A percentile compares a stretch with the other conserved stretches of the same genome.
phyloP scores from a whole-genome alignment of 2,113 vertebrate species.

The Pomatorhinus ruficollis region DNA sequence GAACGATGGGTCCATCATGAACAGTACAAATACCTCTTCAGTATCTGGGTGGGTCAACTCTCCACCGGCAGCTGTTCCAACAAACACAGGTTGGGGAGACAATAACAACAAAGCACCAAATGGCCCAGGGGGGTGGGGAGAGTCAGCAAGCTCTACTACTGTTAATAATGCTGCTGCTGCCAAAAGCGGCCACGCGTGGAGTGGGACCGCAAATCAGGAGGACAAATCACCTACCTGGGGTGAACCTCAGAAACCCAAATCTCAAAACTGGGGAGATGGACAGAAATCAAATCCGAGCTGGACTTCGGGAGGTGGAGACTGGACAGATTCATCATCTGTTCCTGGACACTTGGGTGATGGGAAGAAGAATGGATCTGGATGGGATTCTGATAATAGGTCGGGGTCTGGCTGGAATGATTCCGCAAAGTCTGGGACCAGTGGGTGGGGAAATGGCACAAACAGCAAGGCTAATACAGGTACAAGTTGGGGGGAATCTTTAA shows the following conservation, averaged over 20 bases:
- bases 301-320: slow-evolving; percentile 81
- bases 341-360: slow-evolving; percentile 83
- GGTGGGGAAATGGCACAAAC: slow-evolving; percentile 80
- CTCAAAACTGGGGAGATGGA: slow-evolving; percentile 89
- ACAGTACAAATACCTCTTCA: slow-evolving; percentile 86
- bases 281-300: slow-evolving; percentile 87
- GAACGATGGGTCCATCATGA: slow-evolving; percentile 83
- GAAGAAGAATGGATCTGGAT: slow-evolving; percentile 87
- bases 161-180: slow-evolving; percentile 79
- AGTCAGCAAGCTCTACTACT: slow-evolving; percentile 82
- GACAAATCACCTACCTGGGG: slow-evolving; percentile 91
- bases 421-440: slow-evolving; percentile 74
- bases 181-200: slow-evolving; percentile 90
- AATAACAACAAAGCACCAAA: slow-evolving; percentile 83
- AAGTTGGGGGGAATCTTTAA: slow-evolving; percentile 89
- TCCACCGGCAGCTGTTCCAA: slow-evolving; percentile 78
- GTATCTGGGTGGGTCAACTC: slow-evolving; percentile 88
- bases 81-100: slow-evolving; percentile 87
- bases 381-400: slow-evolving; percentile 80
- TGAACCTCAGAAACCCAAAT: slow-evolving; percentile 86
- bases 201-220: slow-evolving; percentile 82
- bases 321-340: slow-evolving; percentile 77
- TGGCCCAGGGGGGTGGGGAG: slow-evolving; percentile 90
- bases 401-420: slow-evolving; percentile 80
- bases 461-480: slow-evolving; percentile 79